These are phyloP conservation scores for Meleagris gallopavo DNA, from an alignment of 2,113 vertebrate genomes.

Conservation along the genomic window DNA sequence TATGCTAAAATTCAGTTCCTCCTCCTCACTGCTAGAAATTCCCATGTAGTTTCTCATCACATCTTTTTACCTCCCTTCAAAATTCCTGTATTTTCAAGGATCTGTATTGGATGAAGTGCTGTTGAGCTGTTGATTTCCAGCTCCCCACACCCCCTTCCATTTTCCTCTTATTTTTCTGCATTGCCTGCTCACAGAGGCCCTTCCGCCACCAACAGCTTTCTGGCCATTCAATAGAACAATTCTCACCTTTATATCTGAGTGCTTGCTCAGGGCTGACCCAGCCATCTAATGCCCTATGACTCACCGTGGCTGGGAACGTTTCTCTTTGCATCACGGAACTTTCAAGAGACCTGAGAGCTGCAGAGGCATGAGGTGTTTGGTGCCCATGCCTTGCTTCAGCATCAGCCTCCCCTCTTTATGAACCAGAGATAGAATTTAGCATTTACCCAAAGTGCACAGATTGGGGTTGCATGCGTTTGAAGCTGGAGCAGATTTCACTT, in stretches of 20 bases:
- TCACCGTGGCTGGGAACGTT: neutral
- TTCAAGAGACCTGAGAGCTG: neutral
- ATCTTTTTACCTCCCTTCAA: neutral
- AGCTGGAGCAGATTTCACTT: neutral
- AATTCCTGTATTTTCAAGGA: neutral
- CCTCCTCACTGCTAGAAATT: neutral
- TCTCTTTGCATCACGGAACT: neutral
- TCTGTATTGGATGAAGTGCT: accelerated
- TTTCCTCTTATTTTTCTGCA: neutral
- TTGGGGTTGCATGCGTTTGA: neutral
- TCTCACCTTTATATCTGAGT: neutral
- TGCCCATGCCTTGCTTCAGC: neutral
- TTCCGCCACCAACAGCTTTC: neutral
- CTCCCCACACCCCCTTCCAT: neutral
- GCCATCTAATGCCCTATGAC: neutral
- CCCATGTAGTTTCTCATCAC: neutral
- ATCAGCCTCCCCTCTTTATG: neutral
- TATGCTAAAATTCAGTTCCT: neutral
- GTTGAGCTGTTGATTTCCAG: neutral
- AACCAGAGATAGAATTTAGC: neutral
- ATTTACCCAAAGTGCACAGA: neutral
- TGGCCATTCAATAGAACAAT: neutral
- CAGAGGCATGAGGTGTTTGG: neutral
- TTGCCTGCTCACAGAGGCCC: neutral
- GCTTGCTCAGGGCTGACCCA: neutral